Evolutionary conservation across 2,888 invertebrate genomes (phyloP).

Genomic region (Trachelus iudaicus): DNA sequence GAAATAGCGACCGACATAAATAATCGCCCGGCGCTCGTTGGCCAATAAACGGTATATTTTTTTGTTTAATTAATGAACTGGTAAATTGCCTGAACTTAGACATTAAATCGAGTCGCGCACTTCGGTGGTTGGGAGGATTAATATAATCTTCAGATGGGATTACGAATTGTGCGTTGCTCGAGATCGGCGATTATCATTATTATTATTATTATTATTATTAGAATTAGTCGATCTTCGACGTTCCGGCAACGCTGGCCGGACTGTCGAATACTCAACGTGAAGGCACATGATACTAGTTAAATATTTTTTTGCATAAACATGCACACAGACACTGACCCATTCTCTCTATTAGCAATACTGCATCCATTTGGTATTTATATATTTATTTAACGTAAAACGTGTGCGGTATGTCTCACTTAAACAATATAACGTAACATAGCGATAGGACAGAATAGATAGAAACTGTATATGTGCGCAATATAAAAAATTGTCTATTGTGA

Average conservation of each 20-base stretch:
- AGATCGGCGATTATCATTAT: neutral
- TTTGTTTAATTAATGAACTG: neutral
- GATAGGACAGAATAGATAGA: neutral
- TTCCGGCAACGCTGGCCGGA: neutral
- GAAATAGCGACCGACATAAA: neutral
- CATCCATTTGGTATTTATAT: neutral
- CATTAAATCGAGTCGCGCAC: constrained; percentile 18
- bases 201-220: neutral
- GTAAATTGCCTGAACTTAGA: constrained; percentile 1
- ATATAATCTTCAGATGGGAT: neutral
- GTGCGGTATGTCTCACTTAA: neutral
- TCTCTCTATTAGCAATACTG: neutral
- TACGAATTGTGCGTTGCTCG: neutral
- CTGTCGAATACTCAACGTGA: neutral
- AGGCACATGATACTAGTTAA: neutral
- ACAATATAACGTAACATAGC: neutral
- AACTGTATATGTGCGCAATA: neutral
- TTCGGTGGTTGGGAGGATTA: constrained; percentile 26
- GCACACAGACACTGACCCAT: neutral
- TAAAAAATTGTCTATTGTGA: neutral
- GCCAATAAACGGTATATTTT: neutral
- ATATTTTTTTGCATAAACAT: neutral
- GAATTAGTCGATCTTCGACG: neutral
- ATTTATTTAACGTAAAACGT: neutral
- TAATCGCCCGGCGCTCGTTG: neutral